phyloP scores from a whole-genome alignment of 2,797 vertebrate genomes.

The Melanotaenia boesemani region DNA sequence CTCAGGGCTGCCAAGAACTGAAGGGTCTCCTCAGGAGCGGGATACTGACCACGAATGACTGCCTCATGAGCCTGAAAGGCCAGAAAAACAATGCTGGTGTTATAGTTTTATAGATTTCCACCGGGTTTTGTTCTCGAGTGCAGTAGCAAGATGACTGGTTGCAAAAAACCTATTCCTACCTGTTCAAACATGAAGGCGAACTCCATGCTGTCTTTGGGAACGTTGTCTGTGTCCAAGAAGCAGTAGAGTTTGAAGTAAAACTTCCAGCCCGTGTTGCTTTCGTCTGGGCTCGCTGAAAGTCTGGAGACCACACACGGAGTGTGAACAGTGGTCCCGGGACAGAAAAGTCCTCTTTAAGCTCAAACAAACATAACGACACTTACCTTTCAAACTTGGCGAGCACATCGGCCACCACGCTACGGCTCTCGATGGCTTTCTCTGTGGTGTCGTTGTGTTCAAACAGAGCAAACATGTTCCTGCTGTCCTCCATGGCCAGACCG shows the following conservation, averaged over 20 bases:
- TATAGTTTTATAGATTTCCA: background rate
- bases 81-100: background rate
- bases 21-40: conserved; percentile 95
- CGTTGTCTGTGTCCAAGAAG: conserved; percentile 92
- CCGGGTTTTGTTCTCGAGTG: too few species aligned
- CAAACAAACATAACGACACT: conserved; percentile 40
- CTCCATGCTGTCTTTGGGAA: conserved; percentile 95
- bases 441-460: conserved; percentile 87
- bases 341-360: background rate
- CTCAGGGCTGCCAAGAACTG: conserved; percentile 94
- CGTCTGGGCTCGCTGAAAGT: conserved; percentile 84
- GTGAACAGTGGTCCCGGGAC: accelerated
- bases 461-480: conserved; percentile 93
- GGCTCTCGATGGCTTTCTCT: conserved; percentile 96
- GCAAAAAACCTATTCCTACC: conserved; percentile 75
- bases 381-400: conserved; percentile 98
- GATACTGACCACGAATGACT: conserved; percentile 93
- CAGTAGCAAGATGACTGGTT: too few species aligned
- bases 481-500: conserved; percentile 93
- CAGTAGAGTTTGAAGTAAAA: conserved; percentile 99
- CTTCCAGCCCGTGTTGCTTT: conserved; percentile 88
- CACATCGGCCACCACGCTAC: conserved; percentile 92
- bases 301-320: conserved; percentile 65
- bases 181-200: conserved; percentile 99
- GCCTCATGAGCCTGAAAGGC: conserved; percentile 92